phyloP scores from a whole-genome alignment of 2,113 vertebrate genomes.

The Crocuta crocuta region DNA sequence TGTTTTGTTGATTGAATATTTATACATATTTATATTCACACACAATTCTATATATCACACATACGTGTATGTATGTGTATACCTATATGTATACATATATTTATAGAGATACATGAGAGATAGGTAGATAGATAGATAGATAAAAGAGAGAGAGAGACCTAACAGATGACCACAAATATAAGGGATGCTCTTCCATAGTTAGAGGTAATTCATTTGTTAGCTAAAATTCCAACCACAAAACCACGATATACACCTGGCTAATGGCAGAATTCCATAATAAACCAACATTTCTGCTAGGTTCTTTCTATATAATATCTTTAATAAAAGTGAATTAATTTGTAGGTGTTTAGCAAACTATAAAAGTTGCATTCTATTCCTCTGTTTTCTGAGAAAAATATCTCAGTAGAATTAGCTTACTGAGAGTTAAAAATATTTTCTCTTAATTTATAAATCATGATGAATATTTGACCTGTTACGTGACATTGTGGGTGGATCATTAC shows the following conservation, averaged over 20 bases:
- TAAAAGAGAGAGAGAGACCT: too few relatives aligned
- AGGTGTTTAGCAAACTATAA: neutral
- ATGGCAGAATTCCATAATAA: neutral
- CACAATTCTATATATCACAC: neutral
- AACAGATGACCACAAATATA: neutral
- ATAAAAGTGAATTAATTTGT: neutral
- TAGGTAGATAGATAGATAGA: neutral
- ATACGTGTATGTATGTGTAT: neutral
- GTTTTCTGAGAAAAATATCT: neutral
- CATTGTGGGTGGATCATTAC: neutral
- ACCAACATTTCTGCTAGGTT: neutral
- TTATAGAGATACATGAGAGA: neutral
- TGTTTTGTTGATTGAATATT: neutral
- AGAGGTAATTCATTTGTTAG: neutral
- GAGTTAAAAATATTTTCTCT: constrained; percentile 49
- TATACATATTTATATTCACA: neutral
- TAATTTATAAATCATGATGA: neutral
- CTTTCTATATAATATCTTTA: neutral
- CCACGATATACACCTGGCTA: neutral
- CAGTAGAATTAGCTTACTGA: neutral
- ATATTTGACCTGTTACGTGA: neutral
- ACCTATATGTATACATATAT: neutral
- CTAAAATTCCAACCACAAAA: neutral
- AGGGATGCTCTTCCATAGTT: neutral
- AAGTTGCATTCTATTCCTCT: neutral